A percentile compares a stretch with the other conserved stretches of the same genome.
Conservation (phyloP, 92 coral and sea anemone species). For the Paragorgia papillata region DNA sequence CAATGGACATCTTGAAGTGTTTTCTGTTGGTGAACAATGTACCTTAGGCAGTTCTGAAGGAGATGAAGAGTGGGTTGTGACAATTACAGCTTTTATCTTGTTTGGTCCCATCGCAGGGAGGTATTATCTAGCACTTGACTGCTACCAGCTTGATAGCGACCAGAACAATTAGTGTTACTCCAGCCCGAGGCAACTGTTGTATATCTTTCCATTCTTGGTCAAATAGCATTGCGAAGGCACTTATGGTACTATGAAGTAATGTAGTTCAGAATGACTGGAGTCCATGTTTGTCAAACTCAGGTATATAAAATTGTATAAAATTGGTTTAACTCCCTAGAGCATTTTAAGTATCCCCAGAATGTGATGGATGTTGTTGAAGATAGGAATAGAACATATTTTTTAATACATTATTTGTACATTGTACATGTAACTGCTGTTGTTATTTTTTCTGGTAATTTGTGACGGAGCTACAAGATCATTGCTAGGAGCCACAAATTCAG, state of each 20-base stretch:
- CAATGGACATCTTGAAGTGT: background rate
- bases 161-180: background rate
- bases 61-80: constrained; percentile 6
- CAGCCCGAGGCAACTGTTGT: constrained; percentile 9
- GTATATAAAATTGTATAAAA: too few species aligned
- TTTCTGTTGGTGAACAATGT: constrained; percentile 9
- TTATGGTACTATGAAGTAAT: constrained; percentile 15
- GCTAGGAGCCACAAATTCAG: too few species aligned
- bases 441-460: too few species aligned
- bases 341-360: too few species aligned
- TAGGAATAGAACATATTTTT: too few species aligned
- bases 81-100: constrained; percentile 3
- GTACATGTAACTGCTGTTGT: too few species aligned
- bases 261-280: background rate
- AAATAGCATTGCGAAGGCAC: background rate
- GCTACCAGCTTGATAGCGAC: too few species aligned
- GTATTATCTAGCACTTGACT: background rate
- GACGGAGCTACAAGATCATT: too few species aligned
- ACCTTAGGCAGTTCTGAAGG: constrained; percentile 1
- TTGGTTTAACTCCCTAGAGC: too few species aligned
- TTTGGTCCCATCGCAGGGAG: constrained; percentile 4
- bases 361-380: too few species aligned
- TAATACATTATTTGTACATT: too few species aligned
- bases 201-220: constrained; percentile 3
- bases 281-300: too few species aligned